These are phyloP conservation scores for Hippocampus barbouri DNA, from an alignment of 2,113 vertebrate genomes.

Conservation along the genomic window DNA sequence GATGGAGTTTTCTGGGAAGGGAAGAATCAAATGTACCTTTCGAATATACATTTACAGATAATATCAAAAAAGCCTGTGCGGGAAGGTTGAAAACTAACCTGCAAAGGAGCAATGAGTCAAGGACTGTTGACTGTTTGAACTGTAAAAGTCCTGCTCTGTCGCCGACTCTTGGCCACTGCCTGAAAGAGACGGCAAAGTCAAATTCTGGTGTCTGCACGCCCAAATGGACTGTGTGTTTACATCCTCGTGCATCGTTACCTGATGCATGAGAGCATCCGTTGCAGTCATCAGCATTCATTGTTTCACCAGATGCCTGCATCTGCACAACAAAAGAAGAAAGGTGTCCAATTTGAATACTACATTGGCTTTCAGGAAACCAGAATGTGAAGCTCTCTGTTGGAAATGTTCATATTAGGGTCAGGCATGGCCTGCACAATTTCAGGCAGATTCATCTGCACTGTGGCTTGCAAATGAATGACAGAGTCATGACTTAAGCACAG, in stretches of 20 bases:
- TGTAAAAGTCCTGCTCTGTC: slow-evolving; percentile 86
- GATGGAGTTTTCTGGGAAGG: slow-evolving; percentile 83
- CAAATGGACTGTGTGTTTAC: background rate
- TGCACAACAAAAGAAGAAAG: slow-evolving; percentile 13
- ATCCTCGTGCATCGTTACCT: slow-evolving; percentile 65
- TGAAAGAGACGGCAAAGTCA: slow-evolving; percentile 53
- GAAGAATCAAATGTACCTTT: slow-evolving; percentile 14
- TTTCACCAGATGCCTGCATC: slow-evolving; percentile 75
- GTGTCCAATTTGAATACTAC: background rate
- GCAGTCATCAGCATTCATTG: slow-evolving; percentile 92
- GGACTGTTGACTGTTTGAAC: slow-evolving; percentile 88
- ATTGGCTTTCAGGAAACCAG: background rate
- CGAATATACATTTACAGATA: background rate
- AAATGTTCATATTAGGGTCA: slow-evolving; percentile 13
- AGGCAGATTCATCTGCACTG: slow-evolving; percentile 12
- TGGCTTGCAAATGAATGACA: slow-evolving; percentile 28
- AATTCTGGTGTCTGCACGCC: slow-evolving; percentile 10
- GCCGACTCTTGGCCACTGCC: slow-evolving; percentile 90
- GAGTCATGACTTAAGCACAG: too few relatives aligned
- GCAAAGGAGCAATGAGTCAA: slow-evolving; percentile 86
- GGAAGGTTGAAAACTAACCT: slow-evolving; percentile 72
- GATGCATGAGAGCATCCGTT: slow-evolving; percentile 86
- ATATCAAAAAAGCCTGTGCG: background rate
- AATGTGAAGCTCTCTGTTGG: slow-evolving; percentile 4
- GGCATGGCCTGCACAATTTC: background rate